Conservation (phyloP, 2,113 vertebrate species). For the Pelvicachromis taeniatus region DNA sequence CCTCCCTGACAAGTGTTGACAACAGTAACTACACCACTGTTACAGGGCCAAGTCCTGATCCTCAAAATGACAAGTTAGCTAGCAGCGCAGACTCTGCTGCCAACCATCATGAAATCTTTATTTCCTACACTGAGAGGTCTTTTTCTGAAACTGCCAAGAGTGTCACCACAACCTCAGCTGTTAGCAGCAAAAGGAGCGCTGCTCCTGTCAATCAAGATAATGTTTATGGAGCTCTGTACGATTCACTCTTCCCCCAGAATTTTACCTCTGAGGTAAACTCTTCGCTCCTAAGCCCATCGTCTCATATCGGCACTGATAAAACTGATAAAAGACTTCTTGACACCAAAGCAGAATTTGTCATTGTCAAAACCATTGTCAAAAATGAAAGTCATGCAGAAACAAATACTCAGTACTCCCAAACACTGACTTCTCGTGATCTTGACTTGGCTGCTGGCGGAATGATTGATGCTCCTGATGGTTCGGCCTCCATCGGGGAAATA, state of each 20-base stretch:
- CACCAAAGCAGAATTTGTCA: background rate
- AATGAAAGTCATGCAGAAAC: background rate
- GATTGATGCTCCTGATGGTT: background rate
- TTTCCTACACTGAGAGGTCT: background rate
- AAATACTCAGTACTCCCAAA: background rate
- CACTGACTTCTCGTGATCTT: background rate
- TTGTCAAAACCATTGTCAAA: background rate
- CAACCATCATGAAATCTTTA: background rate
- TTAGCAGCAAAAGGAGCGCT: background rate
- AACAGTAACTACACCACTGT: background rate
- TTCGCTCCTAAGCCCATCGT: background rate
- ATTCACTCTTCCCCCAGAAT: conserved; percentile 27
- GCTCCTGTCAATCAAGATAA: background rate
- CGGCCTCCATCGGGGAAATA: background rate
- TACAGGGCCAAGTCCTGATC: background rate
- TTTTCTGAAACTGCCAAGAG: background rate
- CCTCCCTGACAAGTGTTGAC: background rate
- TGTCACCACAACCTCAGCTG: background rate
- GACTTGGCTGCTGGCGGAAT: background rate
- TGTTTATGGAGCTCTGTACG: conserved; percentile 25
- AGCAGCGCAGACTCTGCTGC: background rate
- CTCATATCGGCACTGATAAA: background rate
- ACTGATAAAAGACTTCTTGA: background rate
- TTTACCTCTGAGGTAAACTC: conserved; percentile 10
- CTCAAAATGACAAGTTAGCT: background rate